A percentile compares a stretch with the other conserved stretches of the same genome.
These are phyloP conservation scores for mouse (Mus musculus) DNA, from an alignment of 2,113 vertebrate species.

Conservation along the genomic window DNA sequence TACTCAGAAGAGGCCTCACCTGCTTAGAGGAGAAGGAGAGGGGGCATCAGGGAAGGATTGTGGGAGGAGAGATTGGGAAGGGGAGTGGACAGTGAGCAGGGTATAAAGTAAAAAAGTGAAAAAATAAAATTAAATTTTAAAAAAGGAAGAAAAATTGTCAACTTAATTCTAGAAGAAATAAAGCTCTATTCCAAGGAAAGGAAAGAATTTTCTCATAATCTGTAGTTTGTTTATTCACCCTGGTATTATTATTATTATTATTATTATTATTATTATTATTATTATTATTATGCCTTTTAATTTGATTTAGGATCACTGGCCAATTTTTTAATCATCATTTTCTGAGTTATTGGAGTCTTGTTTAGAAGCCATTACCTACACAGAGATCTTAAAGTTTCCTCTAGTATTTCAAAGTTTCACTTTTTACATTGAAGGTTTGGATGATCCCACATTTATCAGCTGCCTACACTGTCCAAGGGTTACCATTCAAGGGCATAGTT, in stretches of 20 bases:
- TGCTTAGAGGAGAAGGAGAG: too few relatives aligned
- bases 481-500: not conserved
- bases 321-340: not conserved
- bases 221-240: not conserved
- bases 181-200: too few relatives aligned
- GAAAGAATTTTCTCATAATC: not conserved
- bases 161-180: too few relatives aligned
- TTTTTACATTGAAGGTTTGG: not conserved
- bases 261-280: not conserved
- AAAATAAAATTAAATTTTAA: too few relatives aligned
- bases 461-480: too few relatives aligned
- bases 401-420: not conserved
- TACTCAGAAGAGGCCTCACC: too few relatives aligned
- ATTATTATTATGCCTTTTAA: not conserved
- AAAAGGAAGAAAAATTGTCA: too few relatives aligned
- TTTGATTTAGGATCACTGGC: not conserved
- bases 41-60: too few relatives aligned
- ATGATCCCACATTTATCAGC: not conserved
- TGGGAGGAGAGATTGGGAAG: fast-evolving
- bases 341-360: not conserved
- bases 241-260: too few relatives aligned
- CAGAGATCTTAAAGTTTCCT: not conserved
- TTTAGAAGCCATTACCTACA: not conserved
- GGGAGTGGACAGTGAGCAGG: too few relatives aligned
- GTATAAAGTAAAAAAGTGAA: too few relatives aligned